Conservation (phyloP, 2,797 vertebrate species). For the Merluccius polli region DNA sequence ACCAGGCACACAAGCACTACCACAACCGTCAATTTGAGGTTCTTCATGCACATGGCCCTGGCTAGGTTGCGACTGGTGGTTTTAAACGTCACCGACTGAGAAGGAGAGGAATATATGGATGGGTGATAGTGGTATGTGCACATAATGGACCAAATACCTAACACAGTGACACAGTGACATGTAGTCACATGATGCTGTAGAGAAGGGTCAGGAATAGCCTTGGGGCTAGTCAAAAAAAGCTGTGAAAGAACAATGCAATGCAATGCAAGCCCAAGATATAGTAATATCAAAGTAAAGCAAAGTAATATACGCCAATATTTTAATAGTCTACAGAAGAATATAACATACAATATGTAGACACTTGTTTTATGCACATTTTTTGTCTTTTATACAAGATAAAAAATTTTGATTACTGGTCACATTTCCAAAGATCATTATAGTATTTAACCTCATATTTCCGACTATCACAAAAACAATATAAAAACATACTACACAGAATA, state of each 20-base stretch:
- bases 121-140: neutral
- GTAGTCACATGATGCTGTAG: neutral
- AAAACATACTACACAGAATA: neutral
- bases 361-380: neutral
- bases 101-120: neutral
- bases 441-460: neutral
- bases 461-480: neutral
- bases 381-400: neutral
- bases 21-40: conserved; percentile 92
- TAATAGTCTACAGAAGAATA: neutral
- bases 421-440: neutral
- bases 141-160: neutral
- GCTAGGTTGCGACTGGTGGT: conserved; percentile 97
- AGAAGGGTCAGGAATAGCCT: neutral
- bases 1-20: conserved; percentile 84
- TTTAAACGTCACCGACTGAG: conserved; percentile 95
- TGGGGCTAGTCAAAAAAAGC: no score
- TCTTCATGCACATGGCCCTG: conserved; percentile 99
- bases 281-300: no score
- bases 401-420: neutral
- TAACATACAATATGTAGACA: neutral
- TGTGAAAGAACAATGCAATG: no score
- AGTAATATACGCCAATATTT: neutral
- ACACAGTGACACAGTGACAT: neutral
- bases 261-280: no score